Conservation (phyloP, 2,888 invertebrate species). For the Amblyjoppa proteus region DNA sequence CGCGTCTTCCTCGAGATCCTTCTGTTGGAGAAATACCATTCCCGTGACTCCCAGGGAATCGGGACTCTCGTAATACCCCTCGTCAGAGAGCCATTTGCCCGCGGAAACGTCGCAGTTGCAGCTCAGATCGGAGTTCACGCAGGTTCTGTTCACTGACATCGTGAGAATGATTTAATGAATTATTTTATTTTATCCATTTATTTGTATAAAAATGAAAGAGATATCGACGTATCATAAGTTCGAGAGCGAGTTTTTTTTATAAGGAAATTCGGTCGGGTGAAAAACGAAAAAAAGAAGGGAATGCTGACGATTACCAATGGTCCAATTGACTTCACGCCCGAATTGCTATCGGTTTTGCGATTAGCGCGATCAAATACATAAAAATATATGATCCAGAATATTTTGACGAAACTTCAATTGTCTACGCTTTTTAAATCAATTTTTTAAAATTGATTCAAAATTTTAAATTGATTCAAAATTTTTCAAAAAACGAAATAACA, state of each 20-base stretch:
- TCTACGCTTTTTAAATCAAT: no score
- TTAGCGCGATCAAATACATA: no score
- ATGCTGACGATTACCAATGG: no score
- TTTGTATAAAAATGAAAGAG: background rate
- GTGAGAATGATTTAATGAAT: constrained; percentile 16
- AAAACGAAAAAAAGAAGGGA: no score
- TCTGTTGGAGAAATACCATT: constrained; percentile 95
- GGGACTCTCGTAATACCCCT: constrained; percentile 93
- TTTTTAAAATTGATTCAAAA: no score
- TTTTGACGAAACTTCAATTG: no score
- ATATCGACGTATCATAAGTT: background rate
- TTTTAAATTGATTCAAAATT: no score
- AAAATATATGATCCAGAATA: no score
- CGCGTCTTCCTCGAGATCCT: constrained; percentile 92
- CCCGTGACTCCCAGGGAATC: constrained; percentile 95
- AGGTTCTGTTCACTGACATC: constrained; percentile 90
- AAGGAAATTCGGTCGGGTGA: background rate
- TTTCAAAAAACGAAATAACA: no score
- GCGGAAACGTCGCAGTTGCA: constrained; percentile 97
- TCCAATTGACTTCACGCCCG: no score
- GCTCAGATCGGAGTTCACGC: constrained; percentile 92
- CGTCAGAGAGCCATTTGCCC: constrained; percentile 95
- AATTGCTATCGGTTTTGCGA: no score
- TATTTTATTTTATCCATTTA: background rate
- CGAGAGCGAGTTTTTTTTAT: background rate